phyloP scores from a whole-genome alignment of 2,113 vertebrate genomes.

The Alethe diademata region DNA sequence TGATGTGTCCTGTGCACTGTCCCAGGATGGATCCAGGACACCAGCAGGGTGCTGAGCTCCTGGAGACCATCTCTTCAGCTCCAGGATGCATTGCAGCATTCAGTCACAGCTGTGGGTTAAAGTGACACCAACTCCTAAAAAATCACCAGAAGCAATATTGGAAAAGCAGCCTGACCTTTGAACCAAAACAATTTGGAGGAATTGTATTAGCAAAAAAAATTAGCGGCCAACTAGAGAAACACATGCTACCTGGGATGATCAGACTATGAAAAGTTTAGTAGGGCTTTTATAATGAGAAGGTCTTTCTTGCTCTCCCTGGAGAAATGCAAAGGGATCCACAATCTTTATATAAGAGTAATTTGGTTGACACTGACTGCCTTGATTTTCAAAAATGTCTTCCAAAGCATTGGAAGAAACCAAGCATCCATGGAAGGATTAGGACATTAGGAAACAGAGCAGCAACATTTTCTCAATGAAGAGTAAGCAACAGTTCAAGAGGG shows the following conservation, averaged over 20 bases:
- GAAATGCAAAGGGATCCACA: background rate
- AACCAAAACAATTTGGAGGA: background rate
- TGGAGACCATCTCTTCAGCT: background rate
- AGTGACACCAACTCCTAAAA: background rate
- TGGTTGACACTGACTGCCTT: background rate
- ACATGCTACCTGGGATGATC: background rate
- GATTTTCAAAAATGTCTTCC: background rate
- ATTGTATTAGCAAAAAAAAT: background rate
- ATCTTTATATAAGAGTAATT: background rate
- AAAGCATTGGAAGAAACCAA: background rate
- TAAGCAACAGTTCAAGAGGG: background rate
- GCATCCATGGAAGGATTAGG: background rate
- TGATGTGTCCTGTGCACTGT: background rate
- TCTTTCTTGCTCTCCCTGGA: background rate
- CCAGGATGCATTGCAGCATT: background rate
- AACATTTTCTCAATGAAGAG: background rate
- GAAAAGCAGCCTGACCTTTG: background rate
- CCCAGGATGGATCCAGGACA: background rate
- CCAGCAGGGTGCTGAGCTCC: background rate
- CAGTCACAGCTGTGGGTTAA: rapidly evolving
- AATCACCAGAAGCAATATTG: background rate
- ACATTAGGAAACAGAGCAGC: background rate
- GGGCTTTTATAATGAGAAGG: background rate
- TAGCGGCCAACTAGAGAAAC: background rate
- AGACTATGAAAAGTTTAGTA: background rate